A percentile compares a stretch with the other conserved stretches of the same genome.
Conservation (phyloP, 2,888 invertebrate genomes). For the Sphaeridia pumilis region DNA sequence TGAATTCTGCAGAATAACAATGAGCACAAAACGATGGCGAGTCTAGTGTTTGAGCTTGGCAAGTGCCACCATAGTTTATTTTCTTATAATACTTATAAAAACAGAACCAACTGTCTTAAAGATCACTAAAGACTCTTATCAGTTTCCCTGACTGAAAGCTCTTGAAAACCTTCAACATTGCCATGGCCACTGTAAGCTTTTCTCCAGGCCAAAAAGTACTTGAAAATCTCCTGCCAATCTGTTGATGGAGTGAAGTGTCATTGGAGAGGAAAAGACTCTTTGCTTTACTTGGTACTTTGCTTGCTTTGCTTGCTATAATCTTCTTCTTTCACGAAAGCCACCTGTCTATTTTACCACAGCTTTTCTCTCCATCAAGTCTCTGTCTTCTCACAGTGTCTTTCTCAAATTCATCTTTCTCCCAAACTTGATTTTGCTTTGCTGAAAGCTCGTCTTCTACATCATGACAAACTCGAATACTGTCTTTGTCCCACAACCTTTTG, state of each 20-base stretch:
- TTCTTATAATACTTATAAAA: conserved; percentile 5
- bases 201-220: not conserved
- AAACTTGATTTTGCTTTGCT: too few relatives aligned
- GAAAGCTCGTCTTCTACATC: too few relatives aligned
- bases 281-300: not conserved
- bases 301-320: not conserved
- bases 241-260: not conserved
- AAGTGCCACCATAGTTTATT: not conserved
- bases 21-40: too few relatives aligned
- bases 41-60: too few relatives aligned
- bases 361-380: conserved; percentile 1
- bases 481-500: too few relatives aligned
- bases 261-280: not conserved
- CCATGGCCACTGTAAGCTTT: not conserved
- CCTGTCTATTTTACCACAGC: not conserved
- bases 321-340: conserved; percentile 7
- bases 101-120: not conserved
- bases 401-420: not conserved
- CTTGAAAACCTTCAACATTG: too few relatives aligned
- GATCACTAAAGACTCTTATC: conserved; percentile 11
- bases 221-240: not conserved
- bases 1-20: too few relatives aligned
- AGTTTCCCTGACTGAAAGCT: too few relatives aligned
- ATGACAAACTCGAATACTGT: too few relatives aligned
- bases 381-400: not conserved